These are phyloP conservation scores for Mythimna loreyi DNA, from an alignment of 2,888 invertebrate species.

Conservation along the genomic window DNA sequence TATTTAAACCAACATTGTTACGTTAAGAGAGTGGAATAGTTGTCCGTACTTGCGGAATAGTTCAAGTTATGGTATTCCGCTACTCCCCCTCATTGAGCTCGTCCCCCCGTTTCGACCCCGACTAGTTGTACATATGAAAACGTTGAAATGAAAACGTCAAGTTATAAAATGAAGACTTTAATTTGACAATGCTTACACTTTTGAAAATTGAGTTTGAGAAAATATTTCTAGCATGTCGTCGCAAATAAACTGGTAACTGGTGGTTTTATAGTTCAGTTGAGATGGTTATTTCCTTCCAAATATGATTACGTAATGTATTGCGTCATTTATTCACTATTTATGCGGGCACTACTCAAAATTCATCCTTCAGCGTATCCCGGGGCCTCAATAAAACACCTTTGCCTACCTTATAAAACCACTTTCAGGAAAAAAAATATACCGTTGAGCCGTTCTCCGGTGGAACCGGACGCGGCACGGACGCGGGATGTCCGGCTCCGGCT, in stretches of 20 bases:
- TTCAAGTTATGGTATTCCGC: constrained; percentile 27
- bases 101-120: neutral
- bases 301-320: constrained; percentile 20
- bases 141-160: constrained; percentile 22
- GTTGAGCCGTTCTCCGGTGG: constrained; percentile 2
- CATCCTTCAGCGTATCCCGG: constrained; percentile 32
- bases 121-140: constrained; percentile 4
- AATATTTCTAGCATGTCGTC: constrained; percentile 15
- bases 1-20: constrained; percentile 15
- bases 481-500: constrained; percentile 43
- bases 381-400: constrained; percentile 51
- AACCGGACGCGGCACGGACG: constrained; percentile 45
- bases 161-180: constrained; percentile 30
- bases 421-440: constrained; percentile 26
- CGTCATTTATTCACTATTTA: constrained; percentile 22
- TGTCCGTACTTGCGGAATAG: constrained; percentile 20
- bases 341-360: constrained; percentile 36
- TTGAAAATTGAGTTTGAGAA: constrained; percentile 26
- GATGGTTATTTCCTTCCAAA: constrained; percentile 21
- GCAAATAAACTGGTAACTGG: constrained; percentile 21
- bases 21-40: constrained; percentile 29
- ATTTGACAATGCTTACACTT: constrained; percentile 34
- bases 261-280: neutral
- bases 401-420: constrained; percentile 38
- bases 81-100: neutral